A percentile compares a stretch with the other conserved stretches of the same genome.
Conservation (phyloP, 2,888 invertebrate genomes). For the Plebejus anna region DNA sequence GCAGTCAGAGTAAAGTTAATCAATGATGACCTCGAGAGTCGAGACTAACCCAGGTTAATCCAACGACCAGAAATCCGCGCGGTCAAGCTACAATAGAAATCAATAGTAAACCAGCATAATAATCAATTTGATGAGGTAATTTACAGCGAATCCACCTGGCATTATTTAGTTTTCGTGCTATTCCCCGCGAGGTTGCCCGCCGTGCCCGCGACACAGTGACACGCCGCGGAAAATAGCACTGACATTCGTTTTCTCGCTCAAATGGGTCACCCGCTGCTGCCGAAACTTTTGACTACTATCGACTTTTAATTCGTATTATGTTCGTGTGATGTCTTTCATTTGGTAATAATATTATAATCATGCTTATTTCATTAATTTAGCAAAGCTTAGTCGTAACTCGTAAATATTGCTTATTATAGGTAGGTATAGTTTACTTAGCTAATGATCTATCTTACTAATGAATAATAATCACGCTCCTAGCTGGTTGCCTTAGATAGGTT, state of each 20-base stretch:
- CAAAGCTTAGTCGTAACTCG: neutral
- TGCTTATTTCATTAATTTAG: slow-evolving; percentile 31
- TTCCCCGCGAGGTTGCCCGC: slow-evolving; percentile 37
- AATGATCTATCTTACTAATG: too few species aligned
- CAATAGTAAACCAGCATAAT: slow-evolving; percentile 4
- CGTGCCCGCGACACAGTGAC: slow-evolving; percentile 34
- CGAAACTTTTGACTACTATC: slow-evolving; percentile 42
- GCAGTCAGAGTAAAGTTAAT: neutral
- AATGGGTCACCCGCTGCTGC: slow-evolving; percentile 45
- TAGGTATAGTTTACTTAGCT: too few species aligned
- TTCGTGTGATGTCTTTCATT: slow-evolving; percentile 50
- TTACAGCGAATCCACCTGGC: slow-evolving; percentile 34
- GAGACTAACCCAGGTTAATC: neutral
- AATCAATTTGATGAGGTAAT: slow-evolving; percentile 47
- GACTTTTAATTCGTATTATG: slow-evolving; percentile 38
- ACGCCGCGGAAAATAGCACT: slow-evolving; percentile 61
- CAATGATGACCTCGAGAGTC: neutral
- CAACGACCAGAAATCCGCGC: neutral
- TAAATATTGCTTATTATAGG: neutral
- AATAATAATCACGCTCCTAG: too few species aligned
- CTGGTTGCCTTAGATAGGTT: too few species aligned
- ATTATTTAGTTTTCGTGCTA: slow-evolving; percentile 40
- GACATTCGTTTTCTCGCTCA: slow-evolving; percentile 63
- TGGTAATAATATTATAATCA: slow-evolving; percentile 47
- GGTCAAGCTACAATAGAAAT: slow-evolving; percentile 1